These are phyloP conservation scores for Pseudois nayaur DNA, from an alignment of 2,113 vertebrate species.

Conservation along the genomic window DNA sequence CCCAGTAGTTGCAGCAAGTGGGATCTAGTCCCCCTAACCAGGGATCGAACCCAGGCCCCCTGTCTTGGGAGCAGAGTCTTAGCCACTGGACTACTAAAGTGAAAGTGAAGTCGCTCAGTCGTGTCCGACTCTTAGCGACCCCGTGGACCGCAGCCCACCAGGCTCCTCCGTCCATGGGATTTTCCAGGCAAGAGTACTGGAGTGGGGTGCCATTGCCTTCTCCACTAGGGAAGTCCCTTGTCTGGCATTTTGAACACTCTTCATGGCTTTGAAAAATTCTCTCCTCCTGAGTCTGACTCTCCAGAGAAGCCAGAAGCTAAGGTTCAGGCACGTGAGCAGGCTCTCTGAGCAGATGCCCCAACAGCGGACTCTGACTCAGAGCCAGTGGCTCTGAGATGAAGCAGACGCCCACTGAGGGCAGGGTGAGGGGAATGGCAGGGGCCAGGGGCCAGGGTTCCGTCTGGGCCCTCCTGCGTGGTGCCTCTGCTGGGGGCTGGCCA, in stretches of 20 bases:
- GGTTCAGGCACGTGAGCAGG: background rate
- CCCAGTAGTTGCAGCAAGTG: background rate
- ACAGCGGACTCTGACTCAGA: background rate
- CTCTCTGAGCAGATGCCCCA: accelerated
- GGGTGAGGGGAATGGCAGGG: background rate
- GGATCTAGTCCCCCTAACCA: background rate
- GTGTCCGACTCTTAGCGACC: too few species aligned
- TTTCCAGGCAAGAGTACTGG: too few species aligned
- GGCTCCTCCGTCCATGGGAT: too few species aligned
- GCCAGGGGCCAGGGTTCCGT: background rate
- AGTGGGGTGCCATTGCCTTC: too few species aligned
- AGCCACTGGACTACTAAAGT: background rate
- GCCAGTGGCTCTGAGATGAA: background rate
- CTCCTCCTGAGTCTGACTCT: background rate
- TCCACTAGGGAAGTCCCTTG: background rate
- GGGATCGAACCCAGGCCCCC: background rate
- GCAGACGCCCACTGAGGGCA: background rate
- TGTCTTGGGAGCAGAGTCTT: background rate
- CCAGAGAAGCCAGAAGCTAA: background rate
- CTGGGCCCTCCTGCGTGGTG: background rate
- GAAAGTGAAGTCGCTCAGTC: too few species aligned
- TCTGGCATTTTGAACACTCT: background rate
- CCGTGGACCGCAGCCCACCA: too few species aligned
- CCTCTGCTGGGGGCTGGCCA: background rate
- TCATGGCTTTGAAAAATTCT: background rate